These are phyloP conservation scores for Drosophila percnosoma DNA, from an alignment of 2,888 invertebrate species.

Conservation along the genomic window DNA sequence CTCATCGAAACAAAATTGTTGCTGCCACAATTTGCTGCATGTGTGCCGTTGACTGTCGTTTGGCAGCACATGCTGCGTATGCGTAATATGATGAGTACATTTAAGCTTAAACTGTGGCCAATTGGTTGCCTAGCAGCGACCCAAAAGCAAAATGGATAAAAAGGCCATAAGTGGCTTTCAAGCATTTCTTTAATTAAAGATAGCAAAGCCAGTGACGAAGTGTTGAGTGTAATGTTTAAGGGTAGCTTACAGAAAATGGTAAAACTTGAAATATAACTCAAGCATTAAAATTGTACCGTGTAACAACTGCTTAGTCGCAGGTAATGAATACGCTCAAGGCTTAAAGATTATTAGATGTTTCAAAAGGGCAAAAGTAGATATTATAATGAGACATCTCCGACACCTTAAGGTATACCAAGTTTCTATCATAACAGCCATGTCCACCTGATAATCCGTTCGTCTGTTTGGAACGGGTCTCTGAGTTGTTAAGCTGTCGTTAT, in stretches of 20 bases:
- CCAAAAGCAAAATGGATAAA: slow-evolving; percentile 18
- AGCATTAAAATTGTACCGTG: neutral
- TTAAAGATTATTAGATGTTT: neutral
- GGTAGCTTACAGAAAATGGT: neutral
- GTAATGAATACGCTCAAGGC: neutral
- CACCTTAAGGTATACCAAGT: too few species aligned
- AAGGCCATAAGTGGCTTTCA: slow-evolving; percentile 3
- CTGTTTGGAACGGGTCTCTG: neutral
- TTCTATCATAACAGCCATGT: neutral
- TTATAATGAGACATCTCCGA: too few species aligned
- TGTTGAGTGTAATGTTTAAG: neutral
- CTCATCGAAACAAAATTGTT: slow-evolving; percentile 22
- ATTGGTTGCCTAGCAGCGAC: slow-evolving; percentile 24
- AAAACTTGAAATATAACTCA: neutral
- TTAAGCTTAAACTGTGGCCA: slow-evolving; percentile 42
- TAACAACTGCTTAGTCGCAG: neutral
- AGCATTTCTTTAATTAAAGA: neutral
- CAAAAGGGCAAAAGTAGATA: too few species aligned
- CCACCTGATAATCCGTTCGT: neutral
- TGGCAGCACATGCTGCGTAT: slow-evolving; percentile 53
- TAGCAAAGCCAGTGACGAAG: neutral
- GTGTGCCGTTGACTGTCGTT: slow-evolving; percentile 5
- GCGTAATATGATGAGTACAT: slow-evolving; percentile 46
- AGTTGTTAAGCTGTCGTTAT: neutral
- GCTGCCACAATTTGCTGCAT: slow-evolving; percentile 27